phyloP scores from a whole-genome alignment of 2,797 vertebrate species.

The Crocidura indochinensis region DNA sequence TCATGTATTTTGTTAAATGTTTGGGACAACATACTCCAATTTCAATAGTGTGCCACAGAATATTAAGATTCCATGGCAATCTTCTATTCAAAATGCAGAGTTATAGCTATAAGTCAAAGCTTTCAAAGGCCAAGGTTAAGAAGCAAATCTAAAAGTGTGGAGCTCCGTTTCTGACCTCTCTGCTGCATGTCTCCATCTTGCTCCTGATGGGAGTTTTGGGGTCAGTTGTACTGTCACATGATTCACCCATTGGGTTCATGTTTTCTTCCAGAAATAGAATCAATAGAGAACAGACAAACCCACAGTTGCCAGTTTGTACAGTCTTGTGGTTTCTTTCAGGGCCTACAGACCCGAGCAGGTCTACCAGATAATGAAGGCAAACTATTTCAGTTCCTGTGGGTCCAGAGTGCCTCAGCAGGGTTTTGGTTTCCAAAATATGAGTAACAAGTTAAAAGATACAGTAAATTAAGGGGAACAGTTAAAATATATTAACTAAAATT shows the following conservation, averaged over 20 bases:
- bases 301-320: constrained; percentile 91
- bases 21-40: constrained; percentile 26
- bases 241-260: constrained; percentile 83
- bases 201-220: constrained; percentile 81
- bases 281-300: constrained; percentile 93
- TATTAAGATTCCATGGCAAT: constrained; percentile 1
- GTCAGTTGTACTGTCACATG: constrained; percentile 88
- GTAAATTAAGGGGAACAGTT: constrained; percentile 83
- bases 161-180: constrained; percentile 76
- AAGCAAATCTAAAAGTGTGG: constrained; percentile 74
- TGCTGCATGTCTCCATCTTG: constrained; percentile 81
- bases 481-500: constrained; percentile 85
- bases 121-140: constrained; percentile 75
- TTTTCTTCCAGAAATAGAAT: constrained; percentile 91
- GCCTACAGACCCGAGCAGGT: constrained; percentile 89
- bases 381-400: constrained; percentile 95
- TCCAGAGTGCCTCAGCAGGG: constrained; percentile 90
- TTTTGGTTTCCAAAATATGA: constrained; percentile 88
- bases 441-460: constrained; percentile 88
- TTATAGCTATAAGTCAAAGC: constrained; percentile 70
- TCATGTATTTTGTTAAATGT: background rate
- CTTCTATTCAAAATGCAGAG: constrained; percentile 15
- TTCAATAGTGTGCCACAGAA: constrained; percentile 13
- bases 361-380: constrained; percentile 92
- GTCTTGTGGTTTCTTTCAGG: constrained; percentile 91